Evolutionary conservation across 1,140 invertebrate genomes (phyloP).

Genomic region (Drosophila simulans): DNA sequence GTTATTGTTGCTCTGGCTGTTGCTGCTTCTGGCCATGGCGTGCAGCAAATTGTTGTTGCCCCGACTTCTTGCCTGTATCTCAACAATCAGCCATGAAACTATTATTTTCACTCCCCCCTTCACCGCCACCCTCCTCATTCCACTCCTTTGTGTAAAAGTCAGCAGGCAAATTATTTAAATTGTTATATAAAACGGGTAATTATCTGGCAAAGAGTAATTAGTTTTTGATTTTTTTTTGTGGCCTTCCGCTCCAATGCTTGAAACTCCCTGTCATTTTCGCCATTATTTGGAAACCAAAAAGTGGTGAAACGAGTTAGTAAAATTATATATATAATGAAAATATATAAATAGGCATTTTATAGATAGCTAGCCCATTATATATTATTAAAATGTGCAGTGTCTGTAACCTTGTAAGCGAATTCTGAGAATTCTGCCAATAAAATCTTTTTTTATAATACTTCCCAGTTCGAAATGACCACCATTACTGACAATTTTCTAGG

Average conservation of each 20-base stretch:
- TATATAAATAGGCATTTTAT: neutral
- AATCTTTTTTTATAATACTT: too few relatives aligned
- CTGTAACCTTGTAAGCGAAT: too few relatives aligned
- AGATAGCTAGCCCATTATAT: neutral
- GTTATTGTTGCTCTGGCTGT: conserved; percentile 14
- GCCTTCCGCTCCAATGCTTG: neutral
- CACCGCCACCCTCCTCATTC: neutral
- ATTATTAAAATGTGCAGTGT: too few relatives aligned
- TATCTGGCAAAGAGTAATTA: conserved; percentile 66
- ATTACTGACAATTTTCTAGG: neutral
- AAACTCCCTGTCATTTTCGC: neutral
- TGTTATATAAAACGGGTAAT: conserved; percentile 77
- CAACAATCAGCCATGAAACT: conserved; percentile 40
- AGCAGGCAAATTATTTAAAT: conserved; percentile 78
- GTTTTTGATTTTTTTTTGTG: conserved; percentile 51
- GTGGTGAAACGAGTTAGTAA: neutral
- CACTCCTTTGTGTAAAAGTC: conserved; percentile 43
- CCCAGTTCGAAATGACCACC: too few relatives aligned
- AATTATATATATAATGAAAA: too few relatives aligned
- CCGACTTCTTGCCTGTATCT: conserved; percentile 40
- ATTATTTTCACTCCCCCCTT: conserved; percentile 46
- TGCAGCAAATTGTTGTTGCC: conserved; percentile 74
- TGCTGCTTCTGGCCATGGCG: conserved; percentile 68
- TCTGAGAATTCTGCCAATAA: too few relatives aligned
- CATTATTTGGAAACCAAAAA: conserved; percentile 1